A percentile compares a stretch with the other conserved stretches of the same genome.
phyloP scores from a whole-genome alignment of 1,140 invertebrate genomes.

The Drosophila kikkawai region DNA sequence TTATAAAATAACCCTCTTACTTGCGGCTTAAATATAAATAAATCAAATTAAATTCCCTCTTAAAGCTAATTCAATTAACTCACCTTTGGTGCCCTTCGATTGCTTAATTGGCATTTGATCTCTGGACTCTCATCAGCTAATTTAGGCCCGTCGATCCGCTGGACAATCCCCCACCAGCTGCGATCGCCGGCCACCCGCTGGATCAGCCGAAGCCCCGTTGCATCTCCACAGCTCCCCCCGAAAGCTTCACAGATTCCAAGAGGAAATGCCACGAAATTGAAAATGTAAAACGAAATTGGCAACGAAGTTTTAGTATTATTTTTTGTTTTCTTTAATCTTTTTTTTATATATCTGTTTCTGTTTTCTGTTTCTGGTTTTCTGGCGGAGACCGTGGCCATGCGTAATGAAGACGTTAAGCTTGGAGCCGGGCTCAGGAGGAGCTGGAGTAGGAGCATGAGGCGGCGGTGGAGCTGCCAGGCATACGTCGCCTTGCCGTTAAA shows the following conservation, averaged over 20 bases:
- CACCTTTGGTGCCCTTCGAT: conserved; percentile 2
- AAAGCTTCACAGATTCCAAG: conserved; percentile 12
- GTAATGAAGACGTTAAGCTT: conserved; percentile 81
- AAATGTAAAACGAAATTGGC: conserved; percentile 82
- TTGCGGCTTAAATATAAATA: background rate
- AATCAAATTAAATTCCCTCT: background rate
- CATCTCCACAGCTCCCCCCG: conserved; percentile 38
- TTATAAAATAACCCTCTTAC: background rate
- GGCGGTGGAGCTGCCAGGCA: conserved; percentile 58
- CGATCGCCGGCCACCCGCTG: conserved; percentile 27
- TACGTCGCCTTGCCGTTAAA: conserved; percentile 43
- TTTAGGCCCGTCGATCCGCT: conserved; percentile 46
- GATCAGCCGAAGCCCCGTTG: background rate
- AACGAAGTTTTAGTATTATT: conserved; percentile 16
- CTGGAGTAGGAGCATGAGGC: conserved; percentile 16
- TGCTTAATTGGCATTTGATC: conserved; percentile 57
- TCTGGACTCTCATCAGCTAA: conserved; percentile 67
- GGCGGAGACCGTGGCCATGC: conserved; percentile 67
- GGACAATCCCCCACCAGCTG: conserved; percentile 38
- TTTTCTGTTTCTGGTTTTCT: background rate
- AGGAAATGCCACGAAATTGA: conserved; percentile 81
- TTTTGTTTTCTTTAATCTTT: background rate
- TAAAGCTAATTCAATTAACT: conserved; percentile 25
- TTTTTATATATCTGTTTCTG: background rate
- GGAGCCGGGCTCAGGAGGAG: conserved; percentile 2